Base-by-base conservation (phyloP, 2,888 invertebrate genomes). In the Brachynemurus nebulosus region DNA sequence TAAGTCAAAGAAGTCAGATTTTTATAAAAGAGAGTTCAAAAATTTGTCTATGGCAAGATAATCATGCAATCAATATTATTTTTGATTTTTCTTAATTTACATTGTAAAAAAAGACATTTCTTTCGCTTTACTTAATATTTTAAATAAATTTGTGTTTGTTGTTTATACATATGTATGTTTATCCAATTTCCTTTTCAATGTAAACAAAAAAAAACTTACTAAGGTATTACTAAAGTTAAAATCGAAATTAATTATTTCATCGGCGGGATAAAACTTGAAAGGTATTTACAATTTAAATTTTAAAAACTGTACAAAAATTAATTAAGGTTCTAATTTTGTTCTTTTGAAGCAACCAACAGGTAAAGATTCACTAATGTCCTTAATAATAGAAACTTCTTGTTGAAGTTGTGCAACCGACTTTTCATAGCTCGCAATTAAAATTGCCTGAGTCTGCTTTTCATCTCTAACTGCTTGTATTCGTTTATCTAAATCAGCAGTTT, bases 341-440 rank as follows among this genome's bases (percentile, higher is more conserved):
- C 79, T 72, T 59, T 84, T 86, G 66, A 78, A 86, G 63, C 93
- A 93, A 2, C 74, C 74, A 1, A 72, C 70, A 0, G 93, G 95
- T 48, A 95, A 69, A 45, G 86, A 75, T 43, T 78, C 75, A 2
- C 81, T 70, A 53, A 95, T 92, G 42, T 79, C 76, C 55, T 81
- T 79, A 41, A 93, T 78, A 59, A 90, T 91, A 6, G 75, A 72
- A 3, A 93, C 91, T 62, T 93, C 90, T 2, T 66, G 66, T 50
- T 73, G 67, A 9, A 92, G 68, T 46, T 74, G 67, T 36, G 66
- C 70, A 38, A 89, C 72, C 57, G 90, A 86, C 11, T 79, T 79
- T 57, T 82, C 79, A 55, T 90, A 89, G 53, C 79, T 77, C 47
- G 84, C 81, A 54, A 89, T 79, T 70, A 83, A 76, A 52, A 81